Conservation (phyloP, 1,140 invertebrate genomes). For the Parapsyche elsis region DNA sequence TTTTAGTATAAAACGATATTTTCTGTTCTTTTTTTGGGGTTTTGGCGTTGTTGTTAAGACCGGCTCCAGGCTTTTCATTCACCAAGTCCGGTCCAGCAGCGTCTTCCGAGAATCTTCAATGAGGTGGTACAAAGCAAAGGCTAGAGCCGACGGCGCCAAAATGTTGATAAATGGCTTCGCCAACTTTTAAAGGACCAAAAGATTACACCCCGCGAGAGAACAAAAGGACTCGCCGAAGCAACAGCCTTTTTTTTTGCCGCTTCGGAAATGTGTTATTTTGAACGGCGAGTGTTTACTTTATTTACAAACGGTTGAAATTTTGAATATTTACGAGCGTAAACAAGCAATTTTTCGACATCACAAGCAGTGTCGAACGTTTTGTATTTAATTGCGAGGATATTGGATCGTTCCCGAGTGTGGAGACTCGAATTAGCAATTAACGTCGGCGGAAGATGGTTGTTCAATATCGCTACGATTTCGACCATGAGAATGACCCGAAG, state of each 20-base stretch:
- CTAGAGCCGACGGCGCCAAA: conserved; percentile 52
- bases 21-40: neutral
- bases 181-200: conserved; percentile 34
- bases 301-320: neutral
- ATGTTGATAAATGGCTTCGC: conserved; percentile 49
- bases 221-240: conserved; percentile 1
- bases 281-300: too few species aligned
- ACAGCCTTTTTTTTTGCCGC: neutral
- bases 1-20: too few species aligned
- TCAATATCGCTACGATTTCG: neutral
- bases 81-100: neutral
- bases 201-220: conserved; percentile 12
- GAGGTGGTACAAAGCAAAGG: conserved; percentile 28
- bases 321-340: conserved; percentile 13
- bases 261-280: neutral
- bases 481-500: neutral
- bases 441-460: neutral
- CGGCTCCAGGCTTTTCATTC: neutral
- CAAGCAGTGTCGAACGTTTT: too few species aligned
- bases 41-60: neutral
- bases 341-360: neutral
- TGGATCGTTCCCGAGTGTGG: too few species aligned
- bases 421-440: too few species aligned
- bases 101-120: conserved; percentile 51
- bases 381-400: too few species aligned